Base-by-base conservation (phyloP, 1,140 invertebrate genomes). In the Armadillidium nasatum region DNA sequence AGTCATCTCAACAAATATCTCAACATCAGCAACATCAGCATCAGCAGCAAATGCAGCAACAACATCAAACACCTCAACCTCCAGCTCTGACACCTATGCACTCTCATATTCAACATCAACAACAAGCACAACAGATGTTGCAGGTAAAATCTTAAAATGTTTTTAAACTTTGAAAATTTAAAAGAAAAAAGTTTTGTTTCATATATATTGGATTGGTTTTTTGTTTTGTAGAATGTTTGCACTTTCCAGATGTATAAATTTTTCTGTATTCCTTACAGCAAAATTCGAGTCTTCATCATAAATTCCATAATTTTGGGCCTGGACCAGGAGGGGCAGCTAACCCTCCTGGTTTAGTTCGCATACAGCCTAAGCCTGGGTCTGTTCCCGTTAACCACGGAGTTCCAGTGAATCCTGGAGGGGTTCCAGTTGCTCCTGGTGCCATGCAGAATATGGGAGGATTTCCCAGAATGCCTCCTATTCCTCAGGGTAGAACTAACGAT, bases 31-130 rank as follows among this genome's bases (percentile, higher is more conserved):
- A 66, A 19, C 77, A 71, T 33, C 76, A 72, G 43, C 73, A 76
- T 13, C 69, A 71, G 15, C 70, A 72, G 70, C 75, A 76, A n/a
- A 9, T 60, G 44, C 75, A 72, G 13, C 15, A 69, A 43, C 22
- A 70, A 21, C 15, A 44, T 44, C 54, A 71, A 44, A 50, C 71
- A 19, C 80, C 78, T 22, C 77, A 78, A 45, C 83, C 83, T 23
- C 80, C 76, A 22, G 74, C 71, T 23, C 75, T 77, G 33, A 82
- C 82, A 73, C 82, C 82, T 76, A 82, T 82, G 77, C 84, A 85
- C 75, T 76, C 71, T 50, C 50, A 76, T 43, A 85, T 85, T 72
- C 84, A 84, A 79, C 76, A 84, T 78, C 87, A 87, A 82, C 86
- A 86, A 44, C 83, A 83, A 60, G 50, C 50, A 74, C 86, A 83